Evolutionary conservation across 2,797 vertebrate genomes (phyloP), one percentile per base, ranked within the genome.

Genomic region (Gobio occitaniae): DNA sequence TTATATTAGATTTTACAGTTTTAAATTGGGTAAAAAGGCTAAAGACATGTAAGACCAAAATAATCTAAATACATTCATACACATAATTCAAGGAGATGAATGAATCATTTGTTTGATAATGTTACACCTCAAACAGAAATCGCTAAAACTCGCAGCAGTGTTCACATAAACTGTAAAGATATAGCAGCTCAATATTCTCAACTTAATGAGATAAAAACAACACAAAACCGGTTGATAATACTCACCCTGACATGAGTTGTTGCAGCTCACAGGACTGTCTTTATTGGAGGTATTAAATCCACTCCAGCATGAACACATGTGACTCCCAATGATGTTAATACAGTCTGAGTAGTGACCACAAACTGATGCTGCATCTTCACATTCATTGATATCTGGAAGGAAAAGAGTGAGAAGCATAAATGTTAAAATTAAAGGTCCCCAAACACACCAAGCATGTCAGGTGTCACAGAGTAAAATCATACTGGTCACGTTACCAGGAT

Each of bases 261-360:
- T 80, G 29, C 6, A 2, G 50, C 74, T 86, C 21, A 69, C 66
- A 48, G 36, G 61, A 21, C 32, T 38, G 44, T 29, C 38, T 66
- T 54, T 38, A 48, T 86, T 48, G n/a, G 68, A 44, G 19, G 7
- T 17, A 41, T 12, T 63, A 52, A 61, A 86, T 65, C 85, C 85
- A 50, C 47, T 75, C 59, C 63, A 25, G 38, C 86, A 87, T 36
- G 82, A 84, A 66, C 86, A 87, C 6, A 16, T 78, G 32, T 11
- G 50, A 48, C 78, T 59, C 84, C 83, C 83, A 47, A 66, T 59
- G 36, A 19, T 83, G 63, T 85, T 85, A 21, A 0, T 36, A 61
- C 86, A 87, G 5, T 82, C 21, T 86, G 84, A 75, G 68, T 85
- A 61, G 16, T 19, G 69, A 16, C 84, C 84, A 81, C 84, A 86